Evolutionary conservation across 2,113 vertebrate genomes (phyloP).

Genomic region (Atractosteus spatula): DNA sequence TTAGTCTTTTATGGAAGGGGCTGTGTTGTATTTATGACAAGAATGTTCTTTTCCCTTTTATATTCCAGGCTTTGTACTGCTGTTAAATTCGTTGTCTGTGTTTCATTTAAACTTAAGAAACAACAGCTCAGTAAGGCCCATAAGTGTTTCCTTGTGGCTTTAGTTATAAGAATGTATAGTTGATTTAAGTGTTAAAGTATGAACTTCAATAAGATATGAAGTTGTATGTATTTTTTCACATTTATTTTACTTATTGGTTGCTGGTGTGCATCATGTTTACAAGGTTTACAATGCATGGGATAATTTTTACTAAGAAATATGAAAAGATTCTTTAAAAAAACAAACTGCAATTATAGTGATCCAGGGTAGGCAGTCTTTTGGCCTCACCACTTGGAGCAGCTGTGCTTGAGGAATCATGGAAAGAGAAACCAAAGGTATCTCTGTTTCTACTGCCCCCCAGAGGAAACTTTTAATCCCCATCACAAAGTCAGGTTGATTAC

Average conservation of each 20-base stretch:
- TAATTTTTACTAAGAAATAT: slow-evolving; percentile 39
- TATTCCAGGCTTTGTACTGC: slow-evolving; percentile 29
- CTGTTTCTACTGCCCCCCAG: slow-evolving; percentile 48
- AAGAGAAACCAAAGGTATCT: slow-evolving; percentile 26
- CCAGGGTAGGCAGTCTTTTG: slow-evolving; percentile 45
- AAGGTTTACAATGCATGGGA: slow-evolving; percentile 38
- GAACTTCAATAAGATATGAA: slow-evolving; percentile 13
- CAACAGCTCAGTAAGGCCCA: slow-evolving; percentile 12
- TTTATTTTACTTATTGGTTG: slow-evolving; percentile 40
- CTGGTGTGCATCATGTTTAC: slow-evolving; percentile 41
- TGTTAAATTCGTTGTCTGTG: slow-evolving; percentile 32
- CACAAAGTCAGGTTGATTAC: too few relatives aligned
- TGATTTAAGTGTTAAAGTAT: background rate
- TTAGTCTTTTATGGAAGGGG: slow-evolving; percentile 22
- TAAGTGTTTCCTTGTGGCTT: background rate
- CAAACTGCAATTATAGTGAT: slow-evolving; percentile 41
- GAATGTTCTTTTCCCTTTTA: slow-evolving; percentile 27
- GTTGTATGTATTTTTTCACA: slow-evolving; percentile 23
- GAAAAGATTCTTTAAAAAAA: slow-evolving; percentile 22
- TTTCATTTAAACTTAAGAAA: slow-evolving; percentile 26
- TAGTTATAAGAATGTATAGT: background rate
- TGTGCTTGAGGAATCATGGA: slow-evolving; percentile 22
- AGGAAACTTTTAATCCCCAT: slow-evolving; percentile 32
- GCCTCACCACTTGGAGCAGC: slow-evolving; percentile 40
- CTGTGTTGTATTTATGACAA: slow-evolving; percentile 36